phyloP scores from a whole-genome alignment of 2,797 vertebrate genomes.

The Lagorchestes hirsutus region DNA sequence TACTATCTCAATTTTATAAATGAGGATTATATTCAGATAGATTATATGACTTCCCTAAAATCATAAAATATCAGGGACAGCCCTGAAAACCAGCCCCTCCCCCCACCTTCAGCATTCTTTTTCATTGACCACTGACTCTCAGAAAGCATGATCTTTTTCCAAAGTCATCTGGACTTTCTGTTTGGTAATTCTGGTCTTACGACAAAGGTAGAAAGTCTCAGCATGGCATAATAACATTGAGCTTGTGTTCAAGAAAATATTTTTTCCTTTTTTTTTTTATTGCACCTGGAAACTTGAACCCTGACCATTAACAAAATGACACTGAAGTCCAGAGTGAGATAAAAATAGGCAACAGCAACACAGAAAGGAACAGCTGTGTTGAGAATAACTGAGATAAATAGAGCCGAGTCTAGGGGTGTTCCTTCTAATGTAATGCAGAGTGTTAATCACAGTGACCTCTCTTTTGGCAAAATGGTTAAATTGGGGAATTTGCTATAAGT shows the following conservation, averaged over 20 bases:
- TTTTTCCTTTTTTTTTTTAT: not conserved
- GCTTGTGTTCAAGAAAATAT: constrained; percentile 4
- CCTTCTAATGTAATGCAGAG: constrained; percentile 29
- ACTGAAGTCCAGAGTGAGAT: not conserved
- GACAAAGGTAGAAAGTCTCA: not conserved
- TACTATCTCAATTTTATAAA: not conserved
- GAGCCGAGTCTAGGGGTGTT: not conserved
- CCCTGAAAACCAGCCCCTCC: not conserved
- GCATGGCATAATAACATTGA: not conserved
- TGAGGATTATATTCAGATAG: not conserved
- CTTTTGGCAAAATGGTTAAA: constrained; percentile 54
- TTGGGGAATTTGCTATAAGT: not conserved
- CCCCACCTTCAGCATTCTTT: not conserved
- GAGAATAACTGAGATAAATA: not conserved
- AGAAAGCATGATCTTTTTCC: not conserved
- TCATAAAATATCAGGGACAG: not conserved
- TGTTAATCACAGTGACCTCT: constrained; percentile 57
- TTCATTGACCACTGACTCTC: not conserved
- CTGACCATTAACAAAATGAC: not conserved
- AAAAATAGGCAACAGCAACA: not conserved
- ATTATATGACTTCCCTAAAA: not conserved
- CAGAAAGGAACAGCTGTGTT: constrained; percentile 25
- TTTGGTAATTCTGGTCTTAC: not conserved
- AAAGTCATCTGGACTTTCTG: not conserved
- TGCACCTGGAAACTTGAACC: constrained; percentile 17